Base-by-base conservation (phyloP, 2,113 vertebrate genomes). In the Ctenodactylus gundi region DNA sequence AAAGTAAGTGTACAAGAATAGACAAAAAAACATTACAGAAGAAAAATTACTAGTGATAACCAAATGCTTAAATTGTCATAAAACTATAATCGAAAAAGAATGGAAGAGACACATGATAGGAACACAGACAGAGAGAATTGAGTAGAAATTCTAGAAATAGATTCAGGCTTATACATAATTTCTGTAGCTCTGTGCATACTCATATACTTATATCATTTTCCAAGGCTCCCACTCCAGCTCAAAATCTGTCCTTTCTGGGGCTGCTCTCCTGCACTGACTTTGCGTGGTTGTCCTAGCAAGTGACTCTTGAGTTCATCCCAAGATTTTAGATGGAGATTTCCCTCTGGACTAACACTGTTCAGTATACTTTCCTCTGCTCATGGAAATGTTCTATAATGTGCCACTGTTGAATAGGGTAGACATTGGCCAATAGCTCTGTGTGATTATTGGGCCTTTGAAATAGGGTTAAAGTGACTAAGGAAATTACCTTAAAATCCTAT, bases 401-500 rank as follows among this genome's bases (percentile, higher is more conserved):
- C 0, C n/a, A 1, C 15, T 39, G 7, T 46, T 21, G 36, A 41
- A 8, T 12, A 89, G 15, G 62, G 31, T 2, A 64, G 6, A 17
- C 51, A 70, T 17, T 31, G 7, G 18, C 25, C 4, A 6, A 4
- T 31, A 15, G 23, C 25, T 3, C 25, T 10, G 36, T 44, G 18
- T 72, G 14, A 29, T 27, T 88, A 1, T 7, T 55, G 36, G 62
- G 18, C 10, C 12, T 51, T 78, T 84, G 62, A 39, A 75, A 25
- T 62, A 39, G 17, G 10, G 11, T n/a, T 86, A 49, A n/a, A 70
- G 18, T n/a, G 46, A 44, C 4, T 3, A 1, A 64, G 13, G 15
- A 53, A 88, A 46, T 94, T 76, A 82, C 31, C 88, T 85, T 85
- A 20, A 87, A 83, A 51, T 57, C 92, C 18, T 49, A 36, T 64